Evolutionary conservation across 2,888 invertebrate species (phyloP).

Genomic region (Lordiphosa fenestrarum): DNA sequence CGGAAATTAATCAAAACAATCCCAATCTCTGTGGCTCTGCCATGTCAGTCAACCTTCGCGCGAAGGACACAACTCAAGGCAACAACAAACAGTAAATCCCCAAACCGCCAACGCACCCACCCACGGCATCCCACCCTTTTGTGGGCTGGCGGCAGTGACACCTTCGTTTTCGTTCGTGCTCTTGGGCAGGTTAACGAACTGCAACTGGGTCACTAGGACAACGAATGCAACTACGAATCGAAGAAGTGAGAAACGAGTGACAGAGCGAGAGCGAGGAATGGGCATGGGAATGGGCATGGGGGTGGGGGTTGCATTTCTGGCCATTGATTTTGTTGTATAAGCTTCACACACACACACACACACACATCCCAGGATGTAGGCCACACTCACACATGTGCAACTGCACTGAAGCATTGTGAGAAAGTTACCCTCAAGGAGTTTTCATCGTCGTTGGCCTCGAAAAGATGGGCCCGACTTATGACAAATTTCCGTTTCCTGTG

Average conservation of each 20-base stretch:
- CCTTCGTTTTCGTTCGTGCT: constrained; percentile 34
- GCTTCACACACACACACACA: constrained; percentile 19
- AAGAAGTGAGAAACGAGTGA: constrained; percentile 46
- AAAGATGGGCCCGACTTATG: too few species aligned
- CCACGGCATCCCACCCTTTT: not conserved
- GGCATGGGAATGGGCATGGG: constrained; percentile 8
- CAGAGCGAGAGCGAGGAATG: constrained; percentile 8
- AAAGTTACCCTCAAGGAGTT: constrained; percentile 33
- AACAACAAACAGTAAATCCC: constrained; percentile 8
- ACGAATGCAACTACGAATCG: constrained; percentile 50
- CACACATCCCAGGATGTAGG: constrained; percentile 50
- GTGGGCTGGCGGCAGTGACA: constrained; percentile 2
- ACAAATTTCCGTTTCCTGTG: too few species aligned
- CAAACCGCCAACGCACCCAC: not conserved
- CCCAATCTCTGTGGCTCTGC: not conserved
- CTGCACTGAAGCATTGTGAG: constrained; percentile 18
- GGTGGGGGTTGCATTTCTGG: constrained; percentile 55
- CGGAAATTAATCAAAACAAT: not conserved
- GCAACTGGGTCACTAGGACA: constrained; percentile 79
- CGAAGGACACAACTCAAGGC: constrained; percentile 12
- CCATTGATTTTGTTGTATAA: constrained; percentile 70
- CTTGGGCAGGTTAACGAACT: constrained; percentile 78
- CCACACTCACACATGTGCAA: constrained; percentile 40
- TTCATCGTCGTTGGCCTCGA: constrained; percentile 15
- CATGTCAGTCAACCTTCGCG: constrained; percentile 13